A percentile compares a stretch with the other conserved stretches of the same genome.
Conservation (phyloP, 2,797 vertebrate species). For the Spatula clypeata region DNA sequence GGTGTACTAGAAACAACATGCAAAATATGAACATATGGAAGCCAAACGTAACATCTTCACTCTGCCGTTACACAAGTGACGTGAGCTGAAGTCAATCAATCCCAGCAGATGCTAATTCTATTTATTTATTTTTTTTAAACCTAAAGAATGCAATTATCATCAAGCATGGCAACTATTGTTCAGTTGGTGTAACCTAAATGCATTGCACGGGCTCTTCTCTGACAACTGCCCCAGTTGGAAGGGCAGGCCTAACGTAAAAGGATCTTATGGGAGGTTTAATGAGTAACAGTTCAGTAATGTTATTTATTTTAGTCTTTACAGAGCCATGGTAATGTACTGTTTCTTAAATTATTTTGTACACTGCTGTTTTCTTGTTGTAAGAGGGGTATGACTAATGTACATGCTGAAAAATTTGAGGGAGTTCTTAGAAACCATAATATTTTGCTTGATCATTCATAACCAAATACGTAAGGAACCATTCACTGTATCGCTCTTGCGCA, state of each 20-base stretch:
- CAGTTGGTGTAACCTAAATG: neutral
- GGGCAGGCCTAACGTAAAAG: neutral
- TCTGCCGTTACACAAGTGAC: neutral
- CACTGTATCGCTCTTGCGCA: neutral
- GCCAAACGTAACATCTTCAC: neutral
- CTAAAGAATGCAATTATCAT: neutral
- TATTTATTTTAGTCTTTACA: neutral
- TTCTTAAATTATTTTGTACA: neutral
- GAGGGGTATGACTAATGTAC: neutral
- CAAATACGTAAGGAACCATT: neutral
- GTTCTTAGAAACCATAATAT: slow-evolving; percentile 25
- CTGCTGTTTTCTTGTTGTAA: fast-evolving
- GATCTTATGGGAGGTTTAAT: neutral
- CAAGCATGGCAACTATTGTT: neutral
- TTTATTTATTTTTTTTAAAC: neutral
- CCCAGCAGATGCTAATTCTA: neutral
- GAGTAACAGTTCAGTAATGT: neutral
- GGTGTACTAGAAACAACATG: neutral
- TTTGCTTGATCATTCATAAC: slow-evolving; percentile 24
- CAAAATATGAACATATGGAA: neutral
- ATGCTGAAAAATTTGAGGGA: neutral
- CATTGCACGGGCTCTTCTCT: neutral
- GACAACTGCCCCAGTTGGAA: neutral
- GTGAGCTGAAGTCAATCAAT: neutral
- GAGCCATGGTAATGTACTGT: neutral